phyloP scores from a whole-genome alignment of 2,888 invertebrate genomes.

The Drosophila lutescens region DNA sequence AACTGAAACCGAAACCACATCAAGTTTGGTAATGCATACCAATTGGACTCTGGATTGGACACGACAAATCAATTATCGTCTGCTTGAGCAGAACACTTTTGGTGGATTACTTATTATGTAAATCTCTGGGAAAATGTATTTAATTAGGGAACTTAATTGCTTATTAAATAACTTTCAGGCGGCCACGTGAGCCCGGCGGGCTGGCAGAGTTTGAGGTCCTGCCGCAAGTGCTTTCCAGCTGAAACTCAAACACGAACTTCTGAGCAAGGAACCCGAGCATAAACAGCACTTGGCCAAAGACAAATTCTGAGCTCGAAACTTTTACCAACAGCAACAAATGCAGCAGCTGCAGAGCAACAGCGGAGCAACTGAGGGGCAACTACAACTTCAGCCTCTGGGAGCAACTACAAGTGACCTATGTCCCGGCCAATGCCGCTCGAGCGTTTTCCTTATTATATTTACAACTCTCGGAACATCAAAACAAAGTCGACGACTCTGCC shows the following conservation, averaged over 20 bases:
- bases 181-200: slow-evolving; percentile 29
- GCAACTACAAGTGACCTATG: slow-evolving; percentile 25
- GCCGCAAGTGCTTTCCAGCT: slow-evolving; percentile 39
- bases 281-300: slow-evolving; percentile 43
- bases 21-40: background rate
- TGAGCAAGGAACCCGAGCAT: slow-evolving; percentile 13
- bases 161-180: slow-evolving; percentile 64
- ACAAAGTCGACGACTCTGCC: slow-evolving; percentile 10
- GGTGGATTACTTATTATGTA: slow-evolving; percentile 53
- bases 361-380: slow-evolving; percentile 11
- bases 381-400: slow-evolving; percentile 29
- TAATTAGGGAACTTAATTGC: slow-evolving; percentile 67
- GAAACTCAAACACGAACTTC: slow-evolving; percentile 56
- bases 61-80: slow-evolving; percentile 30
- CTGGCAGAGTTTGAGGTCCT: slow-evolving; percentile 1
- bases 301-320: slow-evolving; percentile 34
- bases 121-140: slow-evolving; percentile 45
- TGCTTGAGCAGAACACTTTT: background rate
- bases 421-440: slow-evolving; percentile 14
- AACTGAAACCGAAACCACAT: slow-evolving; percentile 1
- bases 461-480: slow-evolving; percentile 14
- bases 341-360: slow-evolving; percentile 10
- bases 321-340: slow-evolving; percentile 13
- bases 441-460: slow-evolving; percentile 43
- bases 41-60: background rate